Evolutionary conservation across 2,113 vertebrate species (phyloP), one percentile per base, ranked within the genome.

Genomic region (Columbina picui): DNA sequence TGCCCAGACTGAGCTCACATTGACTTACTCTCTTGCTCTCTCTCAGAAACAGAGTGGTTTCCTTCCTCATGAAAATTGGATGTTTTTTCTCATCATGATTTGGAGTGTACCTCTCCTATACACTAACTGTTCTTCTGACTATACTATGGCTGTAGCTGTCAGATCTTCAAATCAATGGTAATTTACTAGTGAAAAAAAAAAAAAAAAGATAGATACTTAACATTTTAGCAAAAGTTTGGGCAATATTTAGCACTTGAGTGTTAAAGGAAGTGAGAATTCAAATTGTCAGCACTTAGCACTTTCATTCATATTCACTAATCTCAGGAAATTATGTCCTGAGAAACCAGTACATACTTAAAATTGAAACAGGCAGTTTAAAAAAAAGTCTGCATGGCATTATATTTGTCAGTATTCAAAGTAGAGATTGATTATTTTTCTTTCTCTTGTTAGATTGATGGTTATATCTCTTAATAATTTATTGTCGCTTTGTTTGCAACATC

Each of bases 191-290:
- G 50, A 18, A 25, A 90, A 96, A 97, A 89, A 81, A 36, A 36
- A 86, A 92, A 92, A 96, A 95, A 91, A 92, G 86, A 96, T 84
- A 94, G 94, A 93, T 96, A 90, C 93, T 96, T 96, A 97, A 95
- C 96, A 97, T 97, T 97, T 97, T 96, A 96, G 95, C 93, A 96
- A 96, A 96, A 96, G 88, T 97, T 97, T 97, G 96, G 93, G 95
- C 93, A 97, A 97, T 97, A 97, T 97, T 97, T 97, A 97, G 96
- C 95, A 95, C 96, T 97, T 96, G 95, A 97, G 96, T 97, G 96
- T 96, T 96, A 97, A 96, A 92, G 92, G 95, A 97, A 96, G 96
- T 97, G 96, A 96, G 97, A 97, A 97, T 97, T 97, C 95, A 96
- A 96, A 97, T 97, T 97, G 97, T 97, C 97, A 97, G 96, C 95